A percentile compares a stretch with the other conserved stretches of the same genome.
Evolutionary conservation across 2,113 vertebrate species (phyloP).

Genomic region (chimpanzee (Pan troglodytes)): NHGRI_mPanTro3-v2.1_pri NC_072413.2:87666001-87666500

Average conservation of each 20-base stretch:
- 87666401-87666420: slow-evolving; percentile 61
- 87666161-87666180: slow-evolving; percentile 61
- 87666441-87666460: slow-evolving; percentile 24
- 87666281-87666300: slow-evolving; percentile 69
- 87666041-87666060: slow-evolving; percentile 76
- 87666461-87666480: slow-evolving; percentile 58
- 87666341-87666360: slow-evolving; percentile 71
- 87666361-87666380: slow-evolving; percentile 78
- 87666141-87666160: neutral
- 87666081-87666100: slow-evolving; percentile 74
- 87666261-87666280: slow-evolving; percentile 76
- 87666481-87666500: slow-evolving; percentile 50
- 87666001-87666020: slow-evolving; percentile 74
- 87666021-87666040: slow-evolving; percentile 71
- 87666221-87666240: slow-evolving; percentile 67
- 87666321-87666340: slow-evolving; percentile 75
- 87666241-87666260: slow-evolving; percentile 61
- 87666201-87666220: slow-evolving; percentile 51
- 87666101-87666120: slow-evolving; percentile 72
- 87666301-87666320: slow-evolving; percentile 57
- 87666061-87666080: slow-evolving; percentile 66
- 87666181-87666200: slow-evolving; percentile 56
- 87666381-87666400: slow-evolving; percentile 79
- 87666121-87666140: slow-evolving; percentile 79
- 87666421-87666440: slow-evolving; percentile 56